Percentiles rank a stretch among this genome's conserved stretches.
These are phyloP conservation scores for Nothoprocta perdicaria DNA, from an alignment of 2,113 vertebrate species.

Conservation along the genomic window DNA sequence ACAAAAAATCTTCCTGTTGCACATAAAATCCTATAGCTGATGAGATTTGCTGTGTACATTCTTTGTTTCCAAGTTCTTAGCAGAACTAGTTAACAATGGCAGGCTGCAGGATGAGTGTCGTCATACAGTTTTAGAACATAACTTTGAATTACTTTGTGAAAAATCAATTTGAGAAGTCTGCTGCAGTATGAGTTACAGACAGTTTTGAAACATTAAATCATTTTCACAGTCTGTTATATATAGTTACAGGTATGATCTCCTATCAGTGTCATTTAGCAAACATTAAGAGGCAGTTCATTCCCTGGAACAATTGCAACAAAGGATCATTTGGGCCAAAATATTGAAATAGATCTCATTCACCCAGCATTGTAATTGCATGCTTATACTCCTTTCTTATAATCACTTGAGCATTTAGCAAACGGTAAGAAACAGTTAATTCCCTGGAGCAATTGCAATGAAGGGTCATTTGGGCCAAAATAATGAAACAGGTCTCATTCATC, in stretches of 20 bases:
- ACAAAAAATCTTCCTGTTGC: not conserved
- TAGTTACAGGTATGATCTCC: not conserved
- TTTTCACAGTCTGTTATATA: conserved; percentile 11
- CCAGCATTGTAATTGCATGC: conserved; percentile 15
- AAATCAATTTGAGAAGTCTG: conserved; percentile 34
- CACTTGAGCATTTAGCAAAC: conserved; percentile 16
- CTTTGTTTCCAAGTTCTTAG: fast-evolving
- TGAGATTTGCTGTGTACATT: not conserved
- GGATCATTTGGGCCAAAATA: conserved; percentile 20
- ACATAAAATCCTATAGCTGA: not conserved
- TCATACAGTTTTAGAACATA: not conserved
- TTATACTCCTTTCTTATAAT: conserved; percentile 4
- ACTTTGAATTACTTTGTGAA: conserved; percentile 48
- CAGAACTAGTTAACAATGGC: not conserved
- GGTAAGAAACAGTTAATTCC: not conserved
- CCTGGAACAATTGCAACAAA: not conserved
- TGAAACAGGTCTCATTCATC: not conserved
- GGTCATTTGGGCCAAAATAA: conserved; percentile 18
- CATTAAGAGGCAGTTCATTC: not conserved
- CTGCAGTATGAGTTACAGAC: not conserved
- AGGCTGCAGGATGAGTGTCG: not conserved
- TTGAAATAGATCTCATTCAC: not conserved
- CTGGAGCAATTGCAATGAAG: not conserved
- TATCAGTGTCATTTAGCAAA: conserved; percentile 16
- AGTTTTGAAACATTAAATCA: conserved; percentile 40